phyloP scores from a whole-genome alignment of 2,888 invertebrate genomes.

The Pachymerium ferrugineum region DNA sequence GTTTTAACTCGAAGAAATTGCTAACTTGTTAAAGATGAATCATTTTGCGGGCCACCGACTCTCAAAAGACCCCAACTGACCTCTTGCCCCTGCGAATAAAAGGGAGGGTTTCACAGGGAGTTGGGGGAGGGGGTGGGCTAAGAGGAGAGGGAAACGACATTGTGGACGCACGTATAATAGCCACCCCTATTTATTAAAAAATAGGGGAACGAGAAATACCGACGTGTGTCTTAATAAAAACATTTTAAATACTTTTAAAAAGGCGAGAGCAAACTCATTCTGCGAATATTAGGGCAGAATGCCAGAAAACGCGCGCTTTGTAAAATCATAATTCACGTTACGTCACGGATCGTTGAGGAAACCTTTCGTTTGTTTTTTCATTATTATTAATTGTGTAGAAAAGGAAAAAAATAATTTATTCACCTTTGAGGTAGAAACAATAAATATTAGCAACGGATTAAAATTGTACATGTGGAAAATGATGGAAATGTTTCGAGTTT shows the following conservation, averaged over 20 bases:
- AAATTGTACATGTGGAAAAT: not conserved
- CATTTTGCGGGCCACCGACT: slow-evolving; percentile 18
- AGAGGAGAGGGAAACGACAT: not conserved
- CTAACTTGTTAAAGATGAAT: slow-evolving; percentile 18
- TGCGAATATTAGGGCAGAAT: not conserved
- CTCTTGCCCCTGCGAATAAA: not conserved
- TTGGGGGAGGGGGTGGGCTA: not conserved
- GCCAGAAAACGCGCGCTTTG: not conserved
- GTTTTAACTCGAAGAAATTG: slow-evolving; percentile 1
- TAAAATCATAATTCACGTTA: not conserved
- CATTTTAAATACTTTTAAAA: not conserved
- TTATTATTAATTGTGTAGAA: too few species aligned
- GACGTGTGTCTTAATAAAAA: slow-evolving; percentile 17
- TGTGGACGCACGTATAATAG: slow-evolving; percentile 6
- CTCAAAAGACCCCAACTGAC: slow-evolving; percentile 6
- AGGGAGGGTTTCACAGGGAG: slow-evolving; percentile 5
- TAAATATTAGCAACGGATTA: not conserved
- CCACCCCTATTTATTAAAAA: slow-evolving; percentile 20
- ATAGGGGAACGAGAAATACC: not conserved
- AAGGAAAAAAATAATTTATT: too few species aligned
- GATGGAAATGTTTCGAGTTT: too few species aligned
- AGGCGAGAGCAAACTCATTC: not conserved
- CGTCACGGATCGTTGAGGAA: too few species aligned
- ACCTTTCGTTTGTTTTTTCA: too few species aligned
- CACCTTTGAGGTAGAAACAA: too few species aligned